Conservation (phyloP, 2,113 vertebrate genomes). For the Capra hircus region DNA sequence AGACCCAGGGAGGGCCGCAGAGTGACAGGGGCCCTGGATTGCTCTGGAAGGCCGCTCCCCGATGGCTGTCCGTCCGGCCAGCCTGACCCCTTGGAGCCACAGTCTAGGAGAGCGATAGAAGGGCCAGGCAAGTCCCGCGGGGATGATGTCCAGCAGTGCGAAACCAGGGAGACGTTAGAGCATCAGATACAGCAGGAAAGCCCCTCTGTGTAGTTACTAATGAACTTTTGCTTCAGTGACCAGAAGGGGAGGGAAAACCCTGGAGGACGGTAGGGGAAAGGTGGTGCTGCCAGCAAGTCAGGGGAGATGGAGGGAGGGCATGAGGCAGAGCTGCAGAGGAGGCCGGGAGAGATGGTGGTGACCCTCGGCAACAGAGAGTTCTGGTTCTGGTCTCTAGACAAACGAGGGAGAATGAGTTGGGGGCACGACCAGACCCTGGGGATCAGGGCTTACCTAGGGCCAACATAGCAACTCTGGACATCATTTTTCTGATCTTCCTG, state of each 20-base stretch:
- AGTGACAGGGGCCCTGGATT: neutral
- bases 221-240: neutral
- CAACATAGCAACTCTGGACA: accelerated
- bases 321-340: neutral
- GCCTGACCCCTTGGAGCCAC: neutral
- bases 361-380: neutral
- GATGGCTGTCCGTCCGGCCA: neutral
- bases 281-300: too few relatives aligned
- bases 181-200: neutral
- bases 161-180: neutral
- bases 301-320: too few relatives aligned
- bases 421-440: neutral
- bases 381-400: neutral
- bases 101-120: neutral
- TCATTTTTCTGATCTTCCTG: neutral
- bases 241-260: neutral
- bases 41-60: neutral
- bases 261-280: neutral
- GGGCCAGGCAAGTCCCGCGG: neutral
- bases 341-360: neutral
- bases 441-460: neutral
- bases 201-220: neutral
- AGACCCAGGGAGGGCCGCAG: neutral
- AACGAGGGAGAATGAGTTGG: neutral
- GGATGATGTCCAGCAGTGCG: neutral